A percentile compares a stretch with the other conserved stretches of the same genome.
phyloP scores from a whole-genome alignment of 2,113 vertebrate genomes.

The Nycticebus coucang region DNA sequence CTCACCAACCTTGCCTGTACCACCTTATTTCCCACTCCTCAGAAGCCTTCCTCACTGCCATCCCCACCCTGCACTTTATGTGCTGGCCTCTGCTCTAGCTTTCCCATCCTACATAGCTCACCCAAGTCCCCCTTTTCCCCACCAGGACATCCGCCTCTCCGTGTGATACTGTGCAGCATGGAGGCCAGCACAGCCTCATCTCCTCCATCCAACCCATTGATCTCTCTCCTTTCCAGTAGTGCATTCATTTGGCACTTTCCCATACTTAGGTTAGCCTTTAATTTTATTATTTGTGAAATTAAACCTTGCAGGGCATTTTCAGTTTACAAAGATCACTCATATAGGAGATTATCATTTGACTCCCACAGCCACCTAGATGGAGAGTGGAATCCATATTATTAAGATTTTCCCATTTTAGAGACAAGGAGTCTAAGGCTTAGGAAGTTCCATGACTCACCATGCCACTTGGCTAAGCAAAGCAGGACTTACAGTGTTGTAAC shows the following conservation, averaged over 20 bases:
- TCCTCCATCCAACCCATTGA: too few species aligned
- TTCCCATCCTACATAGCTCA: background rate
- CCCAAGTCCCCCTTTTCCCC: background rate
- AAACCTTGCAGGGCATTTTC: background rate
- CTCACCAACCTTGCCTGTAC: fast-evolving
- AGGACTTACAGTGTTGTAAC: too few species aligned
- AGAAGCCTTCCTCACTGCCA: background rate
- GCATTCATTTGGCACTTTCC: background rate
- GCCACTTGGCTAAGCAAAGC: background rate
- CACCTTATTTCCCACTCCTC: background rate
- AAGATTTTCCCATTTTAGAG: background rate
- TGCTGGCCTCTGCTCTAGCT: background rate
- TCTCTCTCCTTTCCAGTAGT: background rate
- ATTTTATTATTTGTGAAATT: background rate
- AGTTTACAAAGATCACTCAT: background rate
- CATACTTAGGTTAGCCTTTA: background rate
- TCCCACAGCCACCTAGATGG: background rate
- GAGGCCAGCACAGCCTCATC: fast-evolving
- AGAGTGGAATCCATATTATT: background rate
- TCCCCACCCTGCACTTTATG: background rate
- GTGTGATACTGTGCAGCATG: fast-evolving
- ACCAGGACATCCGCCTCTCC: fast-evolving
- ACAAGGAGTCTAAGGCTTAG: background rate
- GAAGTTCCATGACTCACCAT: background rate
- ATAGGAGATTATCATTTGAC: background rate